Evolutionary conservation across 2,888 invertebrate genomes (phyloP), one percentile per base, ranked within the genome.

Genomic region (Brachynemurus nebulosus): DNA sequence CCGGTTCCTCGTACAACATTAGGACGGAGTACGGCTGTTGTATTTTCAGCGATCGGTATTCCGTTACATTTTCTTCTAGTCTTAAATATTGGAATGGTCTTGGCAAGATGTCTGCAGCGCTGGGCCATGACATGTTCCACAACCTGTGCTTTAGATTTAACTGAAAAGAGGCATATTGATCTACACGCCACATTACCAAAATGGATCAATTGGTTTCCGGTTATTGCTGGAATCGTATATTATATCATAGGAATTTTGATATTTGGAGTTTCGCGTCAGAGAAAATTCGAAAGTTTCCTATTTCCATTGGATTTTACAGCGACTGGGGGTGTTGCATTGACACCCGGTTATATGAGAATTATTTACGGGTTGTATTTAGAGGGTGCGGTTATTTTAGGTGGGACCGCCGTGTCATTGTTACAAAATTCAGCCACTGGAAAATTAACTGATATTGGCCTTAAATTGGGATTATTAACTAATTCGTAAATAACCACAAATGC

Each of bases 261-360:
- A 16, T 81, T 81, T 52, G 81, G 81, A 2, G 63, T 74, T 12
- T 62, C 70, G 2, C 64, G 79, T 38, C 59, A 63, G 6, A 64
- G 70, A 45, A 56, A 70, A 1, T 59, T 71, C 3, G 76, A 76
- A 36, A 65, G 71, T 47, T 57, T 76, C 16, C 66, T 80, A 62
- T 82, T 80, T 54, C 80, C 80, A 1, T 55, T 80, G 48, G 78
- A 80, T 57, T 81, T 82, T 53, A 80, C 80, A 5, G 78, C 78
- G 1, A 75, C 73, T 1, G 80, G 80, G 1, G 79, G 79, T 2
- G 71, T 80, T 21, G 77, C 76, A 6, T 67, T 64, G 17, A 74
- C 77, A 19, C 62, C 67, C 40, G 71, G 72, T 3, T 63, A 71
- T 53, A 66, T 77, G 11, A 66, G 80, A 11, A 65, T 80, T 18